Conservation (phyloP, 2,888 invertebrate genomes). For the Galeopsomyia nigrocyanea region DNA sequence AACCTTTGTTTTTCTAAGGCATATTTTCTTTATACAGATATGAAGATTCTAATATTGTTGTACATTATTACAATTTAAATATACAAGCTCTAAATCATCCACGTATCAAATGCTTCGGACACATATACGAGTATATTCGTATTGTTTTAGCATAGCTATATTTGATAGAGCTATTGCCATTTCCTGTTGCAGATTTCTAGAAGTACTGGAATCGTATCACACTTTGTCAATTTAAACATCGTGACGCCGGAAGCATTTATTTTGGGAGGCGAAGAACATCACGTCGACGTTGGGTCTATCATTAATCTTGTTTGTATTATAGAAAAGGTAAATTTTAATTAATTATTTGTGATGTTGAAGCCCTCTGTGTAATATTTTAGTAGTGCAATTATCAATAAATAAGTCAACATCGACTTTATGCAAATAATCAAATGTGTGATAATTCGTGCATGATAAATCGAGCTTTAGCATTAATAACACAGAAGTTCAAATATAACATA, state of each 20-base stretch:
- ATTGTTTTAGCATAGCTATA: not conserved
- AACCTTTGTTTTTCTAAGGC: too few species aligned
- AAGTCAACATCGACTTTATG: too few species aligned
- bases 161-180: not conserved
- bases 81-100: conserved; percentile 22
- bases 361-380: too few species aligned
- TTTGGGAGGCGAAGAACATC: conserved; percentile 85
- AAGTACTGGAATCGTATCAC: conserved; percentile 85
- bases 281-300: conserved; percentile 90
- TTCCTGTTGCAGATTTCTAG: conserved; percentile 80
- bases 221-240: conserved; percentile 89
- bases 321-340: conserved; percentile 79
- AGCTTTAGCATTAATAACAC: too few species aligned
- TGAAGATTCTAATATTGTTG: too few species aligned
- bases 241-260: conserved; percentile 92
- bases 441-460: too few species aligned
- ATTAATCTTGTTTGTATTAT: conserved; percentile 92
- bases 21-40: too few species aligned
- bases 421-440: too few species aligned
- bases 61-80: not conserved
- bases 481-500: too few species aligned
- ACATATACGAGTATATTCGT: not conserved
- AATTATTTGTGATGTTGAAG: too few species aligned
- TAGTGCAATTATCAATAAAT: too few species aligned
- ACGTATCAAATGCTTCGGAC: not conserved